These are phyloP conservation scores for Pagrus major DNA, from an alignment of 2,113 vertebrate genomes.

Conservation along the genomic window DNA sequence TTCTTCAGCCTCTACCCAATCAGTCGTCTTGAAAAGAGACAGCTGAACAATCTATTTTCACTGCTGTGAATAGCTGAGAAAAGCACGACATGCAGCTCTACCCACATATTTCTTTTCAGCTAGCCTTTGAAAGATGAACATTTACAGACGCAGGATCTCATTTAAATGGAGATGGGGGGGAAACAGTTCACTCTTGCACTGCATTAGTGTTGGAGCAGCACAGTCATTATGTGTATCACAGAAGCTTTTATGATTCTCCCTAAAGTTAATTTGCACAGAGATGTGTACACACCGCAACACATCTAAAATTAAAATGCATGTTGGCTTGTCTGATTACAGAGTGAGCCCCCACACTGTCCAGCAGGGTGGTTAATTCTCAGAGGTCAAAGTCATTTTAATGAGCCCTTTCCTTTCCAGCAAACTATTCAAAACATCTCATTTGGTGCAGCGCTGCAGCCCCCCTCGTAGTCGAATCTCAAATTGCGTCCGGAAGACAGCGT, in stretches of 20 bases:
- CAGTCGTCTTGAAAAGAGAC: conserved; percentile 4
- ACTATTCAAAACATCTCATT: conserved; percentile 49
- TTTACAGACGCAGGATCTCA: neutral
- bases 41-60: conserved; percentile 11
- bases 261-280: conserved; percentile 37
- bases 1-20: neutral
- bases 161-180: conserved; percentile 26
- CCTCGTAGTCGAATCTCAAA: conserved; percentile 15
- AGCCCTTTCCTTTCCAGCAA: conserved; percentile 47
- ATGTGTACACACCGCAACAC: conserved; percentile 16
- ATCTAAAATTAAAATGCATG: conserved; percentile 41
- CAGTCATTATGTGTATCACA: conserved; percentile 6
- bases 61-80: conserved; percentile 8
- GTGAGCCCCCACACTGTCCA: conserved; percentile 31
- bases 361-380: conserved; percentile 53
- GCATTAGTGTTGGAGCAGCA: conserved; percentile 7
- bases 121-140: conserved; percentile 6
- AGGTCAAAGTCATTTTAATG: conserved; percentile 73
- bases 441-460: conserved; percentile 22
- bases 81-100: conserved; percentile 18
- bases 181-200: conserved; percentile 4
- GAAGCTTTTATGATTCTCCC: conserved; percentile 26
- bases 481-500: conserved; percentile 23
- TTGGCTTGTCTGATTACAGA: conserved; percentile 43
- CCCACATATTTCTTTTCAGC: neutral